Base-by-base conservation (phyloP, 2,113 vertebrate genomes). In the Neopipo cinnamomea region DNA sequence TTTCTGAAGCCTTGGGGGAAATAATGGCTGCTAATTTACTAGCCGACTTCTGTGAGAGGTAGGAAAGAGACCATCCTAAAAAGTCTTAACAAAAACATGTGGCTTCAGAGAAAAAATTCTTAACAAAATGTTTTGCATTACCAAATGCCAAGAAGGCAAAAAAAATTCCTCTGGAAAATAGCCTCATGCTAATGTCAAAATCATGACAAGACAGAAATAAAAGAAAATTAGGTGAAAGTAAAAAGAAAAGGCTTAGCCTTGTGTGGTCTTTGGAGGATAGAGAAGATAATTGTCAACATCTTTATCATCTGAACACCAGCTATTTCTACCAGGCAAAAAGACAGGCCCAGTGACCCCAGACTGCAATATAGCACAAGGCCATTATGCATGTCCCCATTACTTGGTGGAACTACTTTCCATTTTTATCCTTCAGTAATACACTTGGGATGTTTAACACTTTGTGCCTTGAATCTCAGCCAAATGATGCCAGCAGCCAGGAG, bases 251-350 rank as follows among this genome's bases (percentile, higher is more conserved):
- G 41, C 83, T 92, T 85, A 88, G 61, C 71, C 94, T 94, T 92
- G 53, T 95, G 79, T 86, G 73, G 83, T 95, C 88, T 91, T 58
- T 89, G 88, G 76, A 89, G 79, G 65, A 94, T 24, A 47, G 59
- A 63, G 65, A 81, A 81, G 79, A 72, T 95, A 84, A 95, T 68
- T 87, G 83, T 94, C 93, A 95, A 92, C 91, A 95, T 85, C 85
- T 94, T 86, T 81, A 86, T 96, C 91, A 95, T 91, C 76, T 93
- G 83, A 83, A 88, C 91, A 91, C 49, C 58, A 86, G 80, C 72
- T 89, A 94, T 89, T 95, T 86, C 90, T 94, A 72, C 88, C 80
- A 89, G 75, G 68, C 35, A 68, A 56, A 85, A 83, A 72, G 73
- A 76, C 58, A 93, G 65, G 88, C 76, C 68, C 35, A n/a, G 33